Percentiles rank a stretch among this genome's conserved stretches.
Evolutionary conservation across 2,797 vertebrate genomes (phyloP).

Genomic region (Melanotaenia trifasciata): DNA sequence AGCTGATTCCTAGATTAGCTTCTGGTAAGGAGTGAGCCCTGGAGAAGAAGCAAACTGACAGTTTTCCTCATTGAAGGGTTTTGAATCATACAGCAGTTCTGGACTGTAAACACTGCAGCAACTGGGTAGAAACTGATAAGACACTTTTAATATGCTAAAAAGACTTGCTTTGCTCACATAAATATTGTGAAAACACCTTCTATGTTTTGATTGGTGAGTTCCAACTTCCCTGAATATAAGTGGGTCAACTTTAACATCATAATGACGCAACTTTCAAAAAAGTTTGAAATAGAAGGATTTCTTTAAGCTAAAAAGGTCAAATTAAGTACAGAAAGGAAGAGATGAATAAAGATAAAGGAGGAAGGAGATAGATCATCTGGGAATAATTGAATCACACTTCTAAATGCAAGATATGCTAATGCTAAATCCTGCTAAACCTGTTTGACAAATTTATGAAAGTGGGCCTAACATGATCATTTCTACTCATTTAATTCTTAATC

Average conservation of each 20-base stretch:
- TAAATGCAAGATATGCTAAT: too few species aligned
- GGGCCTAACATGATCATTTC: too few species aligned
- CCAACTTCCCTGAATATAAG: background rate
- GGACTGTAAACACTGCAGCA: background rate
- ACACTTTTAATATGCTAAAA: background rate
- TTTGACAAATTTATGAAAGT: too few species aligned
- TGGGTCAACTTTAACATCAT: background rate
- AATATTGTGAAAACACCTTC: background rate
- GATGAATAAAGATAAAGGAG: background rate
- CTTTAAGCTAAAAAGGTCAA: too few species aligned
- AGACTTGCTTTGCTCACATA: background rate
- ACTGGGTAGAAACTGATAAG: background rate
- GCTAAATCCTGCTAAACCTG: too few species aligned
- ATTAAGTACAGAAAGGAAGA: too few species aligned
- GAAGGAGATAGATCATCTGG: background rate
- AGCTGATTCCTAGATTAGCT: background rate
- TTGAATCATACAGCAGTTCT: background rate
- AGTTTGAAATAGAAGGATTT: too few species aligned
- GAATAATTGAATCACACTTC: too few species aligned
- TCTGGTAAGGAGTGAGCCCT: background rate
- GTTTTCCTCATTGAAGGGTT: background rate
- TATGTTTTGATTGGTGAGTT: background rate
- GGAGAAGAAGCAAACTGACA: background rate
- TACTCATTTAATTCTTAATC: too few species aligned
- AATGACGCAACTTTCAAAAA: background rate